These are phyloP conservation scores for Sylvilagus bachmani DNA, from an alignment of 2,113 vertebrate genomes.

Conservation along the genomic window DNA sequence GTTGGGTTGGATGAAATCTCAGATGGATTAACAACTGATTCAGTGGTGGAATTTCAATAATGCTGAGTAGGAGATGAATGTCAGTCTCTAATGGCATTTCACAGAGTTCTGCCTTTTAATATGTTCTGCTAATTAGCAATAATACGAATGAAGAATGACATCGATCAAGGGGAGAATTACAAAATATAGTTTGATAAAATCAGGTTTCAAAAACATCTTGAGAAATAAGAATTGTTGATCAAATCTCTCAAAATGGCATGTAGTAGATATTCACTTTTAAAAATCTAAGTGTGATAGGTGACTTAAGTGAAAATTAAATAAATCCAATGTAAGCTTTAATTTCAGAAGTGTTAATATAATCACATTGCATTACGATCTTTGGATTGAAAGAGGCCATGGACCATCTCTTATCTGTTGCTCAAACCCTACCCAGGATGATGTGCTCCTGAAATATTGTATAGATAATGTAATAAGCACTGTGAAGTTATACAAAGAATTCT, in stretches of 20 bases:
- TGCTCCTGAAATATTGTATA: not conserved
- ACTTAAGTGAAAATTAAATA: not conserved
- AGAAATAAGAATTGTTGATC: not conserved
- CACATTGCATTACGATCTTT: not conserved
- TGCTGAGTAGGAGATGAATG: not conserved
- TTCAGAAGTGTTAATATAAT: not conserved
- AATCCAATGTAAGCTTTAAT: not conserved
- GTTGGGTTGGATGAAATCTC: not conserved
- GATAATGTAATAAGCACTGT: not conserved
- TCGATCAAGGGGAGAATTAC: not conserved
- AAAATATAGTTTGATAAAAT: conserved; percentile 8
- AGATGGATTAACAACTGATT: not conserved
- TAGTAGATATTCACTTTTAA: not conserved
- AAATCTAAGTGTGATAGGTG: not conserved
- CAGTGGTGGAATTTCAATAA: not conserved
- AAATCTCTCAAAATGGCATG: not conserved
- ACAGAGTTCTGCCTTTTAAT: not conserved
- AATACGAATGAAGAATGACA: not conserved
- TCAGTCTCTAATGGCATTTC: not conserved
- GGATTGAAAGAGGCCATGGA: not conserved
- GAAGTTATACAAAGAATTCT: not conserved
- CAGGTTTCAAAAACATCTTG: not conserved
- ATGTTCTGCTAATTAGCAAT: not conserved
- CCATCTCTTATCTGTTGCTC: not conserved
- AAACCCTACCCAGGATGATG: not conserved